Evolutionary conservation across 2,113 vertebrate species (phyloP).

Genomic region (Caranx ignobilis): DNA sequence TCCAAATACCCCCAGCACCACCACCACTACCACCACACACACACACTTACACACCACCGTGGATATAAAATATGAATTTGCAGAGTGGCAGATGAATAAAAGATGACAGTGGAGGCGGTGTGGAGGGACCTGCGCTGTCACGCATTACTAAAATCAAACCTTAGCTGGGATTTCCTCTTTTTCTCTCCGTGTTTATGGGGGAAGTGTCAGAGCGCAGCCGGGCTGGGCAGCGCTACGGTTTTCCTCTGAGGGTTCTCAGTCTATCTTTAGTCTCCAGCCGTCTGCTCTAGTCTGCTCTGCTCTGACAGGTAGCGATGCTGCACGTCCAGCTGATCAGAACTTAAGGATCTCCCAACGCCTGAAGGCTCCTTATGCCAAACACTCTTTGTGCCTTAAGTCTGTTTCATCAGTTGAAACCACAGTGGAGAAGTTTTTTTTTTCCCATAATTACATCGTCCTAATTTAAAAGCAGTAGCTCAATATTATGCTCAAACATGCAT

Average conservation of each 20-base stretch:
- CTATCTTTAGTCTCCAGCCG: constrained; percentile 51
- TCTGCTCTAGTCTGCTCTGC: constrained; percentile 23
- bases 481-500: not conserved
- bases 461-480: not conserved
- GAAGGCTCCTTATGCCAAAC: not conserved
- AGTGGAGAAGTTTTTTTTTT: not conserved
- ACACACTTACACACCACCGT: constrained; percentile 18
- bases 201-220: constrained; percentile 52
- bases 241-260: constrained; percentile 34
- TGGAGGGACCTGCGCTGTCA: constrained; percentile 58
- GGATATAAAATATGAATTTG: constrained; percentile 67
- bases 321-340: constrained; percentile 38
- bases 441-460: not conserved
- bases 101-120: constrained; percentile 57
- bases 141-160: constrained; percentile 56
- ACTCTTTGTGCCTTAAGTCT: not conserved
- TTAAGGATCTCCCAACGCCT: constrained; percentile 10
- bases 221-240: not conserved
- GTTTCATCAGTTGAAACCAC: not conserved
- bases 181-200: constrained; percentile 32
- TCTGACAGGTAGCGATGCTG: constrained; percentile 38
- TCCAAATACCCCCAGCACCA: constrained; percentile 13
- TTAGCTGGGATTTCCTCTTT: constrained; percentile 50
- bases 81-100: constrained; percentile 70
- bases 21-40: not conserved